These are phyloP conservation scores for Ochropleura plecta DNA, from an alignment of 2,888 invertebrate genomes.

Conservation along the genomic window DNA sequence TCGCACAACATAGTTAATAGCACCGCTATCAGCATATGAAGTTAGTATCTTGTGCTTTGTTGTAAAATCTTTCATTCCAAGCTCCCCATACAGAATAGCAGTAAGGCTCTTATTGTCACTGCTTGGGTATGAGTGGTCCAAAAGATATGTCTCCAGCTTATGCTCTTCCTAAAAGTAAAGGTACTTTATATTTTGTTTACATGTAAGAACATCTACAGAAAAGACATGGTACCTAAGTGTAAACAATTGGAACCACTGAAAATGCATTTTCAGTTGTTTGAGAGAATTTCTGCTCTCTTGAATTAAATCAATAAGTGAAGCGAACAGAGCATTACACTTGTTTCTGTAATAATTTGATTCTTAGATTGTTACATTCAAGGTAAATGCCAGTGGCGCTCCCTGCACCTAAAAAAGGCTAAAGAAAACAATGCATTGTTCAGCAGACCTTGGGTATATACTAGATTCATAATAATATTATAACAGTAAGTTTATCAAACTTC, in stretches of 20 bases:
- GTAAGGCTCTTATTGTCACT: conserved; percentile 93
- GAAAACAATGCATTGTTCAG: not conserved
- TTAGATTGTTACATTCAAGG: not conserved
- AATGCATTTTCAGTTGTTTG: no score
- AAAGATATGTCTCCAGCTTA: conserved; percentile 92
- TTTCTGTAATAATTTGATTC: not conserved
- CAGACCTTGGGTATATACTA: not conserved
- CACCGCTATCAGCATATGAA: conserved; percentile 92
- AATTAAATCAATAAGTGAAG: not conserved
- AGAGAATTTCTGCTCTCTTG: no score
- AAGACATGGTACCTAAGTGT: not conserved
- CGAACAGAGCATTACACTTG: not conserved
- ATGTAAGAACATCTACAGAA: not conserved
- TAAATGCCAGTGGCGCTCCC: not conserved
- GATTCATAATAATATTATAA: conserved; percentile 1
- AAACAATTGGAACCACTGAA: not conserved
- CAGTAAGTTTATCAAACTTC: not conserved
- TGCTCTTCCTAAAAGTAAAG: conserved; percentile 79
- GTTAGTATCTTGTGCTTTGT: conserved; percentile 94
- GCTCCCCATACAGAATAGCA: conserved; percentile 96
- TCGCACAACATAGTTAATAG: conserved; percentile 96
- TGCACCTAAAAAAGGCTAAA: not conserved
- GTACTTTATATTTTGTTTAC: not conserved
- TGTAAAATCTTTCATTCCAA: conserved; percentile 94
- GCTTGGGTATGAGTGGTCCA: conserved; percentile 96